Evolutionary conservation across 2,113 vertebrate genomes (phyloP).

Genomic region (Apistogramma diplotaenia): DNA sequence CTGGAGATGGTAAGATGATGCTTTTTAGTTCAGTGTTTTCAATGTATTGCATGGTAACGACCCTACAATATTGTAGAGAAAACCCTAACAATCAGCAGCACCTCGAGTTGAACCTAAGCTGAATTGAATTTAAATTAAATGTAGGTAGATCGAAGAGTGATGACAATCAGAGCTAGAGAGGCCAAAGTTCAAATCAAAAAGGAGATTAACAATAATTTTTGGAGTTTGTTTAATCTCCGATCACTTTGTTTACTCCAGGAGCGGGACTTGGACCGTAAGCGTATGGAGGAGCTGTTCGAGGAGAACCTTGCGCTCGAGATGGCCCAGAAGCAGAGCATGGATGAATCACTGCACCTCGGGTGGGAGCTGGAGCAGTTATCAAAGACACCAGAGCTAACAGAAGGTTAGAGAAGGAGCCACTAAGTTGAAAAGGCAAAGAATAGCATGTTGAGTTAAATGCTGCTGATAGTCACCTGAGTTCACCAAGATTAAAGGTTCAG

Average conservation of each 20-base stretch:
- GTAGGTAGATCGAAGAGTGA: not conserved
- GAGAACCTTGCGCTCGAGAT: slow-evolving; percentile 96
- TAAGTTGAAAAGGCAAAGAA: accelerated
- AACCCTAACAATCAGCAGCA: too few species aligned
- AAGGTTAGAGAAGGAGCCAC: slow-evolving; percentile 76
- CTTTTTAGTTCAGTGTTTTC: not conserved
- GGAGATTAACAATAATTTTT: not conserved
- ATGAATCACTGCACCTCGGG: slow-evolving; percentile 95
- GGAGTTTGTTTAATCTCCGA: not conserved
- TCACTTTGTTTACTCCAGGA: slow-evolving; percentile 76
- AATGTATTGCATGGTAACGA: too few species aligned
- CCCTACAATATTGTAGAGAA: too few species aligned
- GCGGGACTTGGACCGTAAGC: slow-evolving; percentile 92
- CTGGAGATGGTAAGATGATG: slow-evolving; percentile 88
- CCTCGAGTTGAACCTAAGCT: too few species aligned
- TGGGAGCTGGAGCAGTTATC: slow-evolving; percentile 98
- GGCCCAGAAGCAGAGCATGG: slow-evolving; percentile 99
- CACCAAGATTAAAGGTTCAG: not conserved
- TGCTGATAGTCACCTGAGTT: not conserved
- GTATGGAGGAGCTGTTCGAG: slow-evolving; percentile 96
- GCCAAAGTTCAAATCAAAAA: not conserved
- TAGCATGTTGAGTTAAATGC: not conserved
- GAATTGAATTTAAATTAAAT: not conserved
- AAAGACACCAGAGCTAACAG: slow-evolving; percentile 89
- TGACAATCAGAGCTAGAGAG: not conserved